Evolutionary conservation across 1,140 invertebrate genomes (phyloP), one percentile per base, ranked within the genome.

Genomic region (Plectrocnemia conspersa): DNA sequence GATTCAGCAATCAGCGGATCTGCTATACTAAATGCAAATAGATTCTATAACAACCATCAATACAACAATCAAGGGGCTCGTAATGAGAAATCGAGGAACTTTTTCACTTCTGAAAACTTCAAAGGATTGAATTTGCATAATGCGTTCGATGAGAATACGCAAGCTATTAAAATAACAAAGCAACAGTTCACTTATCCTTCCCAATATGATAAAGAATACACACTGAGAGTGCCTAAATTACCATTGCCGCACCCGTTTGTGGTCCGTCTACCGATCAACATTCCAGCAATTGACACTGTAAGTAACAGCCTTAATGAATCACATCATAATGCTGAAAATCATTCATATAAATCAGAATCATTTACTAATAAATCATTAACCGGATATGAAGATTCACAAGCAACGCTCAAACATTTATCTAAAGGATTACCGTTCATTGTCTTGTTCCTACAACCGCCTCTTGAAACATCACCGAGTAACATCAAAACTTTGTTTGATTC

Each of bases 111-210:
- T 2, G 21, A 36, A 38, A 38, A 38, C 16, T 50, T 38, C 25
- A 23, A 35, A 5, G 47, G 35, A 38, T 24, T 56, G 11, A 49
- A 27, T 19, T 15, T 47, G 15, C 47, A 56, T 35, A 52, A 52
- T n/a, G 18, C 25, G 7, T 60, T 54, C 11, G 42, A 54, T 35
- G n/a, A 36, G 13, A 44, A 54, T 22, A 16, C 22, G 2, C 54
- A 60, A 60, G 44, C 42, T 6, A 49, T 60, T 11, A 60, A 60
- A 56, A 42, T 60, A 33, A 56, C 54, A 18, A 60, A 60, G 45
- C 58, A 60, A 40, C 58, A 60, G 48, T 60, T 56, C 35, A 60
- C 58, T 3, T 60, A 60, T 56, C 58, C 58, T 15, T 60, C 58
- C 11, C 33, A 11, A 5, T 56, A 33, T 19, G 58, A 60, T 42